Evolutionary conservation across 2,797 vertebrate species (phyloP), one percentile per base, ranked within the genome.

Genomic region (Eremophila alpestris): DNA sequence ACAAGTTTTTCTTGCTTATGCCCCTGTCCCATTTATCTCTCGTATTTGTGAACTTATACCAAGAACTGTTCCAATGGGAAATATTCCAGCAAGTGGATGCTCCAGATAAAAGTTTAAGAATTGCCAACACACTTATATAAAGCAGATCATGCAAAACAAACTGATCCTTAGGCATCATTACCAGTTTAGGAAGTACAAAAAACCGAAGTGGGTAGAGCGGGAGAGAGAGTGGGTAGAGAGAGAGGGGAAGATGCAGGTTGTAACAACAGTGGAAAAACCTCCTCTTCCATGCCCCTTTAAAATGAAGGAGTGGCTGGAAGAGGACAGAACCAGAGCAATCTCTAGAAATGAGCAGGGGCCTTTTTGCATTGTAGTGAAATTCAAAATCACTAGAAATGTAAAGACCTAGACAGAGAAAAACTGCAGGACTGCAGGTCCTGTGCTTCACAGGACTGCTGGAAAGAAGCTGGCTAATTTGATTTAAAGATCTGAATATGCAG

Each of bases 1-100:
- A 96, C 89, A 91, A 93, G 91, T 69, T 87, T 74, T 81, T 94
- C 94, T 93, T 89, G 87, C 94, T 95, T 93, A 45, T 92, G 91
- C 22, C 41, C 40, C 70, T 64, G 64, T 60, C 76, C 63, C 63
- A 88, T 93, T 80, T 89, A 70, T 91, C 70, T 93, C 46, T 70
- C 91, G 63, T 94, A 92, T 94, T 94, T 90, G 63, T 22, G 87
- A 95, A 87, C 59, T 94, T 95, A 87, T 6, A 90, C 92, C 0
- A 0, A 91, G 55, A 93, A 73, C 56, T 4, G 49, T 95, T 94
- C 91, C 86, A 94, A 27, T 90, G 83, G 87, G 87, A 96, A 95
- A 74, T 82, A 83, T 69, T 84, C 82, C 95, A 94, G 83, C 67
- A 27, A 45, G 85, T 73, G 80, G 84, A 88, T 94, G 65, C 83